Evolutionary conservation across 2,797 vertebrate species (phyloP), one percentile per base, ranked within the genome.

Genomic region (Erpetoichthys calabaricus): DNA sequence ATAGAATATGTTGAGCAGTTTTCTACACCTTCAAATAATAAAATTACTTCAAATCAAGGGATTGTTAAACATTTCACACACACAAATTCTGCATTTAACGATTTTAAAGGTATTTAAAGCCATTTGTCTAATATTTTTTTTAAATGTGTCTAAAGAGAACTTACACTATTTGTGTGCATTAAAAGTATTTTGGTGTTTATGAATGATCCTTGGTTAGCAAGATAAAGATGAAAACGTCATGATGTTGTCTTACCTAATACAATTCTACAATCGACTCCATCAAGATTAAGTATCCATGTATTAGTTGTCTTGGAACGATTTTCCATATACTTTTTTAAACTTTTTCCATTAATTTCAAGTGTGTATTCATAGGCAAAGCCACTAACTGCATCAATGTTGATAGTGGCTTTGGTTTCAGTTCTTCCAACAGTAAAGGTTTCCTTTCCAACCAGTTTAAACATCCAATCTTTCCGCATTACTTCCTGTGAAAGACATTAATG

Each of bases 381-480:
- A 47, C 91, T 81, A 65, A 94, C 78, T 0, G 92, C 91, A 56
- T 98, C 91, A 4, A 99, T 98, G 73, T 90, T 94, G 75, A 99
- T 97, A 59, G 91, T 89, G 43, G 95, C 96, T 74, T 93, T 98
- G 44, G 87, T 91, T 61, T 89, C 83, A 1, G 86, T 61, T 53
- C 80, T 80, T 61, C 94, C 95, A 70, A 99, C 89, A 2, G 45
- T 73, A 73, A 98, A 98, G 0, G 89, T 89, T 74, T 99, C 95
- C 77, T 96, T 97, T 66, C 93, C 96, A 56, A 98, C 91, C 56
- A 98, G 80, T 67, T 94, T 98, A 73, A 99, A 99, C 96, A 98
- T 96, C 96, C 96, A 99, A 59, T 98, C 92, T 67, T 83, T 90
- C 60, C 92, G 83, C 72, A 98, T 73, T 42, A 86, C 73, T 76